A percentile compares a stretch with the other conserved stretches of the same genome.
Conservation (phyloP, 2,797 vertebrate species). For the Apogon hyalosoma region DNA sequence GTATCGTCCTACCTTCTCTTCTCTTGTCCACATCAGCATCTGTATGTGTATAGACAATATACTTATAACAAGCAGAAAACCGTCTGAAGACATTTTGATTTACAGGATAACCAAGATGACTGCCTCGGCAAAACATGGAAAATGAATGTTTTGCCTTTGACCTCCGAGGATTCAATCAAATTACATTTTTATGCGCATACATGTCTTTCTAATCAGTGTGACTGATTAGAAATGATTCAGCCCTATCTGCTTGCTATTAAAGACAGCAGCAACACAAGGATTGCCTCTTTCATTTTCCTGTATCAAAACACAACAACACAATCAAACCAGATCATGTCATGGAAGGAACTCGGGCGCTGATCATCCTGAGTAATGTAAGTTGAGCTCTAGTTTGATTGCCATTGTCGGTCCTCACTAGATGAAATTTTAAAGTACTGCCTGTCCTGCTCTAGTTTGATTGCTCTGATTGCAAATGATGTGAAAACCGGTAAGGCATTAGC, state of each 20-base stretch:
- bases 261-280: slow-evolving; percentile 1
- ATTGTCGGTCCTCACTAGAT: slow-evolving; percentile 24
- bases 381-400: slow-evolving; percentile 52
- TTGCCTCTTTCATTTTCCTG: not conserved
- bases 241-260: slow-evolving; percentile 3
- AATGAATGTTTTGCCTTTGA: not conserved
- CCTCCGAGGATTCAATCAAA: slow-evolving; percentile 2
- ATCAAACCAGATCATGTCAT: slow-evolving; percentile 33
- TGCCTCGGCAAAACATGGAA: not conserved
- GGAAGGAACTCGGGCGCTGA: slow-evolving; percentile 18
- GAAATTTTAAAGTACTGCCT: slow-evolving; percentile 41
- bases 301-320: slow-evolving; percentile 24
- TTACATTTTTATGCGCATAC: slow-evolving; percentile 2
- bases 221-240: slow-evolving; percentile 6
- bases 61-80: not conserved
- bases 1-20: not conserved
- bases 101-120: not conserved
- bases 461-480: slow-evolving; percentile 51
- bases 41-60: not conserved
- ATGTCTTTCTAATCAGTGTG: slow-evolving; percentile 9
- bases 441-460: slow-evolving; percentile 51
- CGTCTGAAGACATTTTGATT: not conserved
- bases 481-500: slow-evolving; percentile 14
- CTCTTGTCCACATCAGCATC: slow-evolving; percentile 7
- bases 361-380: slow-evolving; percentile 43